Percentiles rank a stretch among this genome's conserved stretches.
These are phyloP conservation scores for Calliopsis andreniformis DNA, from an alignment of 1,140 invertebrate genomes.

Conservation along the genomic window DNA sequence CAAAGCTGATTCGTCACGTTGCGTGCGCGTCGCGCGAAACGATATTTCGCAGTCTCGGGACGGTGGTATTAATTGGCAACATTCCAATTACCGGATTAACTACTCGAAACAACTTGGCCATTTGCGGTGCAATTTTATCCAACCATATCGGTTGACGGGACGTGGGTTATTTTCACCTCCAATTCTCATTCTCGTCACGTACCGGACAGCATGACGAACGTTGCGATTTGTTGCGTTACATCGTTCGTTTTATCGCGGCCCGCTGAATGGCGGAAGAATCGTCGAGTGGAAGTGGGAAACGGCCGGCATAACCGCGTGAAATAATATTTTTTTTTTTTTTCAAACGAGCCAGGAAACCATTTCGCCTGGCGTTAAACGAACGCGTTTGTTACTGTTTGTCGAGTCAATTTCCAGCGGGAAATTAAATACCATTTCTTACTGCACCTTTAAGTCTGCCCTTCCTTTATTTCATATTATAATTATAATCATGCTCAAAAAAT, in stretches of 20 bases:
- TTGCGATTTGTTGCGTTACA: slow-evolving; percentile 44
- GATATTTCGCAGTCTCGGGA: background rate
- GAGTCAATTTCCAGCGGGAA: background rate
- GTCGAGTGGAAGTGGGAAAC: background rate
- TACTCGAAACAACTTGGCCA: slow-evolving; percentile 40
- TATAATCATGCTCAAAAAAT: no score
- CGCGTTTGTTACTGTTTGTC: background rate
- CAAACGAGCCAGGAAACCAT: slow-evolving; percentile 13
- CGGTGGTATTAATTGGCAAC: slow-evolving; percentile 38
- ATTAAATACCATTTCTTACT: background rate
- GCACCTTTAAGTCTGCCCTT: background rate
- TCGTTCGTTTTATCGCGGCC: slow-evolving; percentile 30
- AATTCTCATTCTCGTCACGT: slow-evolving; percentile 50
- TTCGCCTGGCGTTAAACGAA: background rate
- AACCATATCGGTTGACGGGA: slow-evolving; percentile 14
- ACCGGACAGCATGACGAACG: slow-evolving; percentile 51
- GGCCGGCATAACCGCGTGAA: background rate
- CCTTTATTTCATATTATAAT: no score
- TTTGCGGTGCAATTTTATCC: slow-evolving; percentile 47
- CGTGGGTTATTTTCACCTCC: slow-evolving; percentile 46
- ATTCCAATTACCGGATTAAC: slow-evolving; percentile 48
- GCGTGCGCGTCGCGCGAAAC: background rate
- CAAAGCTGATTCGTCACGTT: slow-evolving; percentile 22
- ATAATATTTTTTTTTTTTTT: slow-evolving; percentile 27
- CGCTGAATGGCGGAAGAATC: slow-evolving; percentile 13